Evolutionary conservation across 2,888 invertebrate genomes (phyloP), one percentile per base, ranked within the genome.

Genomic region (Caenorhabditis afra): DNA sequence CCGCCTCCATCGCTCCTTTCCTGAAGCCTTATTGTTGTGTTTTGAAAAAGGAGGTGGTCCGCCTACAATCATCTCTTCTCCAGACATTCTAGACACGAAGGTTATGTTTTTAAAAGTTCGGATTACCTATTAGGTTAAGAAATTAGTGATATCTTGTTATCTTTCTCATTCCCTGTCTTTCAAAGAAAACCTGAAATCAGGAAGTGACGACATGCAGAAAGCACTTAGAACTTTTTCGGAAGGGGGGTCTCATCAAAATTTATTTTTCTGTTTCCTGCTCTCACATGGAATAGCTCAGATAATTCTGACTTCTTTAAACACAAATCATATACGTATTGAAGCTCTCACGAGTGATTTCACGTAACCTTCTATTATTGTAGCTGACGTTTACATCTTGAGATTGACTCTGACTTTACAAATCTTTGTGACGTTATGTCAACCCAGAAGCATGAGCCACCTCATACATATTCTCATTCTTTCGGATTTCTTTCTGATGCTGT

Each of bases 301-400:
- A 3, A 5, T 29, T 29, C 29, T 29, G 29, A 29, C 7, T 5
- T 29, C 29, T 29, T 29, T 16, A 41, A 18, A n/a, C 4, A 8
- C 20, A 14, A 49, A 49, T 57, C 22, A 16, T 39, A 55, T 35
- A n/a, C n/a, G n/a, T n/a, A 4, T 39, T 39, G 4, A 11, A 39
- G 3, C 52, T n/a, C 35, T 16, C 50, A 29, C 14, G 44, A 44
- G 8, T 47, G 45, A n/a, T 35, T 45, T 45, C 23, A 16, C 2
- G 41, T n/a, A 39, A 44, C 22, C 45, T 12, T 20, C 11, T 8
- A 58, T 29, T 50, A 58, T 39, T 39, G 37, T 49, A 11, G 49
- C 58, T 58, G 68, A 61, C 59, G 61, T 53, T 70, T 61, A 41
- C 18, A 41, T 47, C 35, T 67, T 45, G 44, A 16, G 47, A 45